phyloP scores from a whole-genome alignment of 1,140 invertebrate genomes.

The Mylabris phalerata region DNA sequence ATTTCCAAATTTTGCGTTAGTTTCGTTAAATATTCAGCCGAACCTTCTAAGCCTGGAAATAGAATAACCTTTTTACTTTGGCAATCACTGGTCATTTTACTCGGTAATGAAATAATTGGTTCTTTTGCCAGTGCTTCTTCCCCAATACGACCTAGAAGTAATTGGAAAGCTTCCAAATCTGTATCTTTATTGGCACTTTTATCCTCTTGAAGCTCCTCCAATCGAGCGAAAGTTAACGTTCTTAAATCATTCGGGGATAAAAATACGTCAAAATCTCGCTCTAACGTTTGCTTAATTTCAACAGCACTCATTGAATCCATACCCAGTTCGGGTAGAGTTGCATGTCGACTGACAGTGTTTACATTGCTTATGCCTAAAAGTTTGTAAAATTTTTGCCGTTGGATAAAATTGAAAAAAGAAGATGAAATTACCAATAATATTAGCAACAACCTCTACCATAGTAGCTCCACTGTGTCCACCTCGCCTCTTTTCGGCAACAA shows the following conservation, averaged over 20 bases:
- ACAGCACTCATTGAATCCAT: constrained; percentile 81
- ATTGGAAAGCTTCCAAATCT: not conserved
- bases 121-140: not conserved
- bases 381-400: too few relatives aligned
- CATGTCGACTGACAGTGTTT: constrained; percentile 49
- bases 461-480: constrained; percentile 39
- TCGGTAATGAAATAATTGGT: not conserved
- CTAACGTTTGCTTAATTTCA: constrained; percentile 67
- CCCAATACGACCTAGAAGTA: not conserved
- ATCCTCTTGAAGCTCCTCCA: not conserved
- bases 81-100: not conserved
- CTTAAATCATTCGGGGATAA: constrained; percentile 55
- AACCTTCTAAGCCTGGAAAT: not conserved
- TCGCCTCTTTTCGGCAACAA: constrained; percentile 57
- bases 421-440: constrained; percentile 47
- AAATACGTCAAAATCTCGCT: constrained; percentile 55
- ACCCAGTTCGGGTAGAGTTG: constrained; percentile 73
- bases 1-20: not conserved
- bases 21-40: too few relatives aligned
- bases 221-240: constrained; percentile 37
- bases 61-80: not conserved
- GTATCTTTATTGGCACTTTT: not conserved
- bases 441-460: constrained; percentile 54
- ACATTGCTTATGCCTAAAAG: constrained; percentile 40
- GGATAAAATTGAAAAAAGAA: too few relatives aligned